phyloP scores from a whole-genome alignment of 2,797 vertebrate genomes.

The Mormyrus proboscirostris region DNA sequence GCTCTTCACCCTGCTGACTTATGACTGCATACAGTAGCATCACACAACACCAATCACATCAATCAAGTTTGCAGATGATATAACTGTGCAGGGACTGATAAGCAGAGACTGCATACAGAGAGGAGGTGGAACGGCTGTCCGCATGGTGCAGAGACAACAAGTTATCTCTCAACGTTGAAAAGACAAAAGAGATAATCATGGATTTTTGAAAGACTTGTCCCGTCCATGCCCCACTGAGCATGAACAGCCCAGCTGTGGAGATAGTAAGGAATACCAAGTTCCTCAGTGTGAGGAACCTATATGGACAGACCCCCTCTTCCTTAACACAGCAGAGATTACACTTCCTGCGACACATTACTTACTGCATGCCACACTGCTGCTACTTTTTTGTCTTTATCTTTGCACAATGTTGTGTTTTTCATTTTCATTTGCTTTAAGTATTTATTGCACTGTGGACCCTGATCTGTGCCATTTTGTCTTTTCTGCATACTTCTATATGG shows the following conservation, averaged over 20 bases:
- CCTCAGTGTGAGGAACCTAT: too few relatives aligned
- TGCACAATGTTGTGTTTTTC: too few relatives aligned
- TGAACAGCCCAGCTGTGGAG: too few relatives aligned
- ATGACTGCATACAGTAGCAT: not conserved
- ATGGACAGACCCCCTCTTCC: too few relatives aligned
- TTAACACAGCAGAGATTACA: too few relatives aligned
- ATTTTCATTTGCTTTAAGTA: too few relatives aligned
- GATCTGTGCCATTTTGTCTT: not conserved
- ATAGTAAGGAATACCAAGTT: too few relatives aligned
- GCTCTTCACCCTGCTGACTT: not conserved
- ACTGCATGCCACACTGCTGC: too few relatives aligned
- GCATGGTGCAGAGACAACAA: not conserved
- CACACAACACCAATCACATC: not conserved
- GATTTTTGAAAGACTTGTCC: too few relatives aligned
- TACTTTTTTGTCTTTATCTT: too few relatives aligned
- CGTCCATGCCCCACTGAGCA: too few relatives aligned
- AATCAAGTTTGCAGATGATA: not conserved
- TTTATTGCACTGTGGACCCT: not conserved
- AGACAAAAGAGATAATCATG: not conserved
- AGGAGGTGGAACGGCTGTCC: not conserved
- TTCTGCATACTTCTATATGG: not conserved
- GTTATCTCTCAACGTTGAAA: not conserved
- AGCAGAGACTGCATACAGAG: not conserved
- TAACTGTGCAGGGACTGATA: not conserved
- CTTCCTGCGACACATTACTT: too few relatives aligned